Base-by-base conservation (phyloP, 2,888 invertebrate species). In the Belgica antarctica region DNA sequence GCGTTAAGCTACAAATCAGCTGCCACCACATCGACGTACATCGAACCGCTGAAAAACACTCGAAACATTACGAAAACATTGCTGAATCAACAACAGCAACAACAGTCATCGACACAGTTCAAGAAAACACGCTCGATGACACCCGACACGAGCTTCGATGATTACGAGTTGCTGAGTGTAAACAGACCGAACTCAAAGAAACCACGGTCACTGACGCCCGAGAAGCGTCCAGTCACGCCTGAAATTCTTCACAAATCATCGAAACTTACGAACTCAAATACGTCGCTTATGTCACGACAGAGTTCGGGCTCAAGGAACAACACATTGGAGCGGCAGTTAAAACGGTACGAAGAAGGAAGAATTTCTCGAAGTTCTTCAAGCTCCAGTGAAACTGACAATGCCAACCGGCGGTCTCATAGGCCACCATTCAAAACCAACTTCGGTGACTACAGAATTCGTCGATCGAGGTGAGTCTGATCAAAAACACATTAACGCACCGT, bases 331-430 rank as follows among this genome's bases (percentile, higher is more conserved):
- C 76, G 78, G 2, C 77, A 79, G 19, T 77, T 77, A 63, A 75
- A 78, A 17, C 52, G 62, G 15, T 75, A 75, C 68, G 77, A 77
- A 28, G 79, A 80, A 10, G 78, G 78, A 66, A 74, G 76, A 27
- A 72, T 75, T 19, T 73, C 80, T 8, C 75, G 80, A 22, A 80
- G 80, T 70, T 80, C 80, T 3, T 80, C 80, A 0, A 80, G 80
- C 70, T 80, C 80, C 1, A 80, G 80, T 46, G 80, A 80, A 70
- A 80, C 79, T 68, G 80, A 79, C n/a, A 76, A 77, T 0, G 78
- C 78, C 1, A 71, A 74, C 62, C 73, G 73, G n/a, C 41, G 65
- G 8, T 57, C 71, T 15, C 77, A 77, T 73, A 75, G 80, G 2
- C 75, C 79, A 1, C 72, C 75, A 41, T 76, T 75, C 19, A 70